These are phyloP conservation scores for Cynodonichthys magdalenae DNA, from an alignment of 2,797 vertebrate species.

Conservation along the genomic window DNA sequence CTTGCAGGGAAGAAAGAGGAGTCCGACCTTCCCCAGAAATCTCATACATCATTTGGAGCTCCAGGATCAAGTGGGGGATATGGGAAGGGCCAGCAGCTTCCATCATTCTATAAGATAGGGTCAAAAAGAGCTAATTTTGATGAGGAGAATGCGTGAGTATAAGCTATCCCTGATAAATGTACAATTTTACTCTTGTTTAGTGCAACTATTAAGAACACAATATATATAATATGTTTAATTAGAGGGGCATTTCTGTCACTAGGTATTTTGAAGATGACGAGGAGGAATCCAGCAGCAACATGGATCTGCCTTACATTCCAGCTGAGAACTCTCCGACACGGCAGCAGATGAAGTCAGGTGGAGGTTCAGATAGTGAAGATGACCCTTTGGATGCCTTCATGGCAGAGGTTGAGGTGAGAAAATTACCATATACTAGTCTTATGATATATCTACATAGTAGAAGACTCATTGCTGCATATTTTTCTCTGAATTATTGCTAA, in stretches of 20 bases:
- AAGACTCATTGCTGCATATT: neutral
- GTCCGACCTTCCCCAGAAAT: constrained; percentile 81
- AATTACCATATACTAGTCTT: neutral
- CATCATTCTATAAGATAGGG: constrained; percentile 98
- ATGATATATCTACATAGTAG: no score
- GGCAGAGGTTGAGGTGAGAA: constrained; percentile 96
- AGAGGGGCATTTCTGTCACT: neutral
- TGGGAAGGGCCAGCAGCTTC: constrained; percentile 90
- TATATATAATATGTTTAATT: neutral
- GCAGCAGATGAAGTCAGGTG: constrained; percentile 90
- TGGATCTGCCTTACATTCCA: constrained; percentile 96
- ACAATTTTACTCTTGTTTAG: neutral
- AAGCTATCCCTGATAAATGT: neutral
- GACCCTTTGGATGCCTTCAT: constrained; percentile 98
- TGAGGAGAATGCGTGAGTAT: constrained; percentile 97
- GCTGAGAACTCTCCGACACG: constrained; percentile 98
- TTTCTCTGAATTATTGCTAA: neutral
- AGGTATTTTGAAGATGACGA: constrained; percentile 99
- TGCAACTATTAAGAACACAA: neutral
- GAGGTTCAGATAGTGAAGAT: constrained; percentile 95
- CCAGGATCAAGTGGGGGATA: constrained; percentile 83
- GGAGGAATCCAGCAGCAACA: constrained; percentile 89
- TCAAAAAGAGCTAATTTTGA: constrained; percentile 97
- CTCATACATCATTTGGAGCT: constrained; percentile 87
- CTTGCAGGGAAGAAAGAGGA: constrained; percentile 93